phyloP scores from a whole-genome alignment of 2,888 invertebrate species.

The Phortica okadai region DNA sequence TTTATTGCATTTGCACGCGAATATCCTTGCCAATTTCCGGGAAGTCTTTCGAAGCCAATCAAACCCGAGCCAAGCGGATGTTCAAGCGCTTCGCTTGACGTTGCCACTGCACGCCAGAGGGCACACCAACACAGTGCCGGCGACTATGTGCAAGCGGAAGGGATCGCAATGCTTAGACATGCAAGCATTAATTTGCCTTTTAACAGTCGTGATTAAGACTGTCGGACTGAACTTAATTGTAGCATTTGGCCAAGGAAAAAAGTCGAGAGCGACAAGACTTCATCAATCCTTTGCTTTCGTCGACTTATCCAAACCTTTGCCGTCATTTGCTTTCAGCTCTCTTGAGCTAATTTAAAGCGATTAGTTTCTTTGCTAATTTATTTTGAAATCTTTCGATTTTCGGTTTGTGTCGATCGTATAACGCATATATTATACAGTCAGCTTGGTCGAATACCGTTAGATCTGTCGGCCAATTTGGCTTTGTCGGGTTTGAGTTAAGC shows the following conservation, averaged over 20 bases:
- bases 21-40: conserved; percentile 69
- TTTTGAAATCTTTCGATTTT: not conserved
- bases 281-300: not conserved
- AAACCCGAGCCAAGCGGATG: conserved; percentile 33
- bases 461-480: conserved; percentile 3
- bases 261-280: not conserved
- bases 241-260: not conserved
- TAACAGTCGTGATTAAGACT: not conserved
- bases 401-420: not conserved
- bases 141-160: not conserved
- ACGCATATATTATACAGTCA: conserved; percentile 17
- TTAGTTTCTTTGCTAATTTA: conserved; percentile 7
- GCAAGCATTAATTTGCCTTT: not conserved
- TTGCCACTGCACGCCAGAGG: conserved; percentile 13
- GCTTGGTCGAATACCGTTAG: conserved; percentile 14
- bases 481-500: conserved; percentile 18
- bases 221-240: conserved; percentile 1
- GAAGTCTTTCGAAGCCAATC: conserved; percentile 58
- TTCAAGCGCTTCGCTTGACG: conserved; percentile 24
- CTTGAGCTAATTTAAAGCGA: conserved; percentile 53
- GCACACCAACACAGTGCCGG: not conserved
- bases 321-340: conserved; percentile 10
- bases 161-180: not conserved
- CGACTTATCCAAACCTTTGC: not conserved
- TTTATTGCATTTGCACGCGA: conserved; percentile 61